These are phyloP conservation scores for Zophobas atratus DNA, from an alignment of 1,140 invertebrate species.

Conservation along the genomic window DNA sequence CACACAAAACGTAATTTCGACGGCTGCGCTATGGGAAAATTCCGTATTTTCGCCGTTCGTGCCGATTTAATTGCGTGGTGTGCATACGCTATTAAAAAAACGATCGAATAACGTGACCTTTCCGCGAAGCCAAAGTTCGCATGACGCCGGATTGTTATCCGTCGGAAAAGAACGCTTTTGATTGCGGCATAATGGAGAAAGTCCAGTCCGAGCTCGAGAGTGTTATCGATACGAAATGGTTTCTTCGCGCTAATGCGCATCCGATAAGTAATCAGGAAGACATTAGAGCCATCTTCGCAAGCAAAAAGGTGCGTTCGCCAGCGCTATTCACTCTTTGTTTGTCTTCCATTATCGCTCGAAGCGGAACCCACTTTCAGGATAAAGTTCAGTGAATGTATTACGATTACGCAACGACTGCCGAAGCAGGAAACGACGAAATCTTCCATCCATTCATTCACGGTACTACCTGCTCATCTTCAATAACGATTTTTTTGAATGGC, in stretches of 20 bases:
- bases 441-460: slow-evolving; percentile 7
- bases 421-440: slow-evolving; percentile 14
- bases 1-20: slow-evolving; percentile 28
- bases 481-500: slow-evolving; percentile 25
- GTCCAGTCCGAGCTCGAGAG: slow-evolving; percentile 15
- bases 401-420: slow-evolving; percentile 10
- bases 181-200: slow-evolving; percentile 18
- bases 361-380: slow-evolving; percentile 17
- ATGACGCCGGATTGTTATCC: not conserved
- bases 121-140: slow-evolving; percentile 14
- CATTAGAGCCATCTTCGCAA: slow-evolving; percentile 10
- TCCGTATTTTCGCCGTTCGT: slow-evolving; percentile 8
- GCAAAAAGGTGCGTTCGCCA: slow-evolving; percentile 9
- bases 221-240: slow-evolving; percentile 11
- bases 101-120: slow-evolving; percentile 20
- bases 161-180: slow-evolving; percentile 16
- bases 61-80: slow-evolving; percentile 23
- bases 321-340: slow-evolving; percentile 10
- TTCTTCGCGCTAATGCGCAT: not conserved
- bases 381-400: slow-evolving; percentile 34
- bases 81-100: not conserved
- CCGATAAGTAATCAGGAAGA: slow-evolving; percentile 18
- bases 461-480: slow-evolving; percentile 18
- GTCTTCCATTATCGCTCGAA: not conserved
- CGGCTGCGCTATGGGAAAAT: slow-evolving; percentile 13